A percentile compares a stretch with the other conserved stretches of the same genome.
Conservation (phyloP, 1,140 invertebrate species). For the Leguminivora glycinivorella region DNA sequence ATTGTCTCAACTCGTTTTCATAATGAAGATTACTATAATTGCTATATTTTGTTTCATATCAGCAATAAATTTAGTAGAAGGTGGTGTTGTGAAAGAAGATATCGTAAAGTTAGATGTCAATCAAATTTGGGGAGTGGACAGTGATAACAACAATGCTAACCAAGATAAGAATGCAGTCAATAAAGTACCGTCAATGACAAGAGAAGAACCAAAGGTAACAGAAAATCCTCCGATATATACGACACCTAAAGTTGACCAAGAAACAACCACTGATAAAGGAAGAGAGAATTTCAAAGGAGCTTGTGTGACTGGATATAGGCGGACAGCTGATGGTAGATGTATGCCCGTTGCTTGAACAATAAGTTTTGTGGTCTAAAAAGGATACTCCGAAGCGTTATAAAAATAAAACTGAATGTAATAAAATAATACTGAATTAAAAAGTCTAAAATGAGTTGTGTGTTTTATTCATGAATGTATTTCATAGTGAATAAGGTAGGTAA, state of each 20-base stretch:
- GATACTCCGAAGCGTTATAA: neutral
- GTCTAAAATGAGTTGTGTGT: too few species aligned
- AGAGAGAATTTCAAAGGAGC: conserved; percentile 1
- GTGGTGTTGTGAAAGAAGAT: neutral
- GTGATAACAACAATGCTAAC: neutral
- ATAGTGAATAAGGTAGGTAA: too few species aligned
- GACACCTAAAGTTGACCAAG: neutral
- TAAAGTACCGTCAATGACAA: neutral
- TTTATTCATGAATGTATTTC: too few species aligned
- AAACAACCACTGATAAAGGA: conserved; percentile 1
- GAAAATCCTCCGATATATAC: neutral
- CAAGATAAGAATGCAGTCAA: neutral
- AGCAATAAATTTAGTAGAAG: neutral
- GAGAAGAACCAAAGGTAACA: neutral
- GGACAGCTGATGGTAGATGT: neutral
- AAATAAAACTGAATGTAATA: neutral
- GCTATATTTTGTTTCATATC: neutral
- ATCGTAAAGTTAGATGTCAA: neutral
- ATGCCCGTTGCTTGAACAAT: neutral
- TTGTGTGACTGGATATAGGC: neutral
- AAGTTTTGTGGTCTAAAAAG: neutral
- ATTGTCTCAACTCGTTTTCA: neutral
- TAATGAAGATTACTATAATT: neutral
- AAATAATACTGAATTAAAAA: too few species aligned
- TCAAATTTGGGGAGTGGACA: conserved; percentile 3